Conservation (phyloP, 30 jellyfish, hydroid and myxozoan species). For the Pelagia noctiluca region DNA sequence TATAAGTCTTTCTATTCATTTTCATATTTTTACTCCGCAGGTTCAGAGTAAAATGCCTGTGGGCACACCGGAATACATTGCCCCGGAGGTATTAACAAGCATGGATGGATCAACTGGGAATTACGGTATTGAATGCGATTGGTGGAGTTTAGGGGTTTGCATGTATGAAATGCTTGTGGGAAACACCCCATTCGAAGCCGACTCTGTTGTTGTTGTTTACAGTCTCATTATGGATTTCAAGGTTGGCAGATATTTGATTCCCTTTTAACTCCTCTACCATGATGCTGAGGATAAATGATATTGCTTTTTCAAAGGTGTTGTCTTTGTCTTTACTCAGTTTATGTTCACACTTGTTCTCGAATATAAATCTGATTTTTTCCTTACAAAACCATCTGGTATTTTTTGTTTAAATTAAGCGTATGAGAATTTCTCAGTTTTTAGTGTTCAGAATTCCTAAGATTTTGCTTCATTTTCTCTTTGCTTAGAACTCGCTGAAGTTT, state of each 20-base stretch:
- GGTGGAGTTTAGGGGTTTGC: slow-evolving; percentile 99
- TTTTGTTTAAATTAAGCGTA: neutral
- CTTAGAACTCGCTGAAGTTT: slow-evolving; percentile 93
- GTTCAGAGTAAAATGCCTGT: slow-evolving; percentile 99
- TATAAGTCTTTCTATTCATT: too few relatives aligned
- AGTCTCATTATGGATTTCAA: slow-evolving; percentile 97
- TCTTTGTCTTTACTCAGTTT: too few relatives aligned
- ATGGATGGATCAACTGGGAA: slow-evolving; percentile 99
- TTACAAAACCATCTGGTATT: too few relatives aligned
- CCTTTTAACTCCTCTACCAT: too few relatives aligned
- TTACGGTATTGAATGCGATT: slow-evolving; percentile 99
- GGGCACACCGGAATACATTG: slow-evolving; percentile 99
- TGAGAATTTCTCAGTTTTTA: neutral
- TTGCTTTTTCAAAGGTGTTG: too few relatives aligned
- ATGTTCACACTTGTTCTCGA: too few relatives aligned
- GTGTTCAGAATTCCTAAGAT: neutral
- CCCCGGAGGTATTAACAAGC: slow-evolving; percentile 99
- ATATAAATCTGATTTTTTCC: too few relatives aligned
- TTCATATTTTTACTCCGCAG: slow-evolving; percentile 50
- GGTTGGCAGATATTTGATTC: slow-evolving; percentile 50
- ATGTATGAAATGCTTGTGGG: slow-evolving; percentile 99
- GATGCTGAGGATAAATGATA: too few relatives aligned
- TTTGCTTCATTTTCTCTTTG: neutral
- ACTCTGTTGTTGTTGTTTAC: slow-evolving; percentile 97
- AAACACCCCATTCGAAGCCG: slow-evolving; percentile 98